These are phyloP conservation scores for Autographa gamma DNA, from an alignment of 2,888 invertebrate genomes.

Conservation along the genomic window DNA sequence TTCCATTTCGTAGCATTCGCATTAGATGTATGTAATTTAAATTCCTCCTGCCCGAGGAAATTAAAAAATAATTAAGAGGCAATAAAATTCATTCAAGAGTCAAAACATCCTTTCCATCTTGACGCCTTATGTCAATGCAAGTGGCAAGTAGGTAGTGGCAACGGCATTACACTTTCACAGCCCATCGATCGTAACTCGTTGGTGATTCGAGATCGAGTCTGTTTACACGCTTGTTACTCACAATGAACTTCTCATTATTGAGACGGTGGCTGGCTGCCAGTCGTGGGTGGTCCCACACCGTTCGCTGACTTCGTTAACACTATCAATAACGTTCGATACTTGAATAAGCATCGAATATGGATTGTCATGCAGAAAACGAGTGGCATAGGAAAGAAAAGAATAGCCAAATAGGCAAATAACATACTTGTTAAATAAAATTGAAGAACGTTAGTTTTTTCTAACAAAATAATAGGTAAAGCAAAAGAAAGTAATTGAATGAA, in stretches of 20 bases:
- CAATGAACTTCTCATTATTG: constrained; percentile 58
- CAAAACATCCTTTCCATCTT: background rate
- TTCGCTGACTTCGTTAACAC: constrained; percentile 50
- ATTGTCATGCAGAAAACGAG: background rate
- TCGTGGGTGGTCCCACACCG: constrained; percentile 62
- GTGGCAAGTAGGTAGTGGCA: constrained; percentile 26
- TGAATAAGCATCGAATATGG: constrained; percentile 30
- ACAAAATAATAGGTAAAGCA: no score
- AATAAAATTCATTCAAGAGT: background rate
- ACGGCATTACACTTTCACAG: constrained; percentile 47
- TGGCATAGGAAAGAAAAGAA: background rate
- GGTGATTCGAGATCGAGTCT: constrained; percentile 58
- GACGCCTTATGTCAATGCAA: constrained; percentile 16
- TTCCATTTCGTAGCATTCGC: no score
- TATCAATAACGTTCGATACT: constrained; percentile 22
- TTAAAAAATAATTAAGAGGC: background rate
- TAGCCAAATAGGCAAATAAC: no score
- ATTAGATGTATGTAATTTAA: no score
- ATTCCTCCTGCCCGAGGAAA: background rate
- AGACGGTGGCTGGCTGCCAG: constrained; percentile 41
- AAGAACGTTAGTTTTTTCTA: no score
- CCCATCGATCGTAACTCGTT: constrained; percentile 52
- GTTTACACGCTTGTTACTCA: constrained; percentile 65
- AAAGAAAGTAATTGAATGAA: no score
- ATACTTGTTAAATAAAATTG: no score